Evolutionary conservation across 1,140 invertebrate genomes (phyloP).

Genomic region (Varroa destructor): DNA sequence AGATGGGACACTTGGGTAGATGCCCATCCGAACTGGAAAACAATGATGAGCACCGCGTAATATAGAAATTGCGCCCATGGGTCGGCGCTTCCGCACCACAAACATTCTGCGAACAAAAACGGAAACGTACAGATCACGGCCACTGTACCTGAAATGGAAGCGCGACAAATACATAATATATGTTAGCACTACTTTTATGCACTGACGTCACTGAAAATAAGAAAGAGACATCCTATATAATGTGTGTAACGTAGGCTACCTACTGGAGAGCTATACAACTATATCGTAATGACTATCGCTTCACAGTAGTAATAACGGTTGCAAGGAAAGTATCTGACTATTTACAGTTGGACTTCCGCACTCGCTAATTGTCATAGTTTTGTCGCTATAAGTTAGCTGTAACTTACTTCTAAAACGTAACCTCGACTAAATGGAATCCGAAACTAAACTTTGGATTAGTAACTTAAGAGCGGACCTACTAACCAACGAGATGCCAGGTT

Average conservation of each 20-base stretch:
- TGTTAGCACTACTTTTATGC: not conserved
- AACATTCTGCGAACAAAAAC: slow-evolving; percentile 72
- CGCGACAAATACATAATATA: slow-evolving; percentile 26
- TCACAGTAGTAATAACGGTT: not conserved
- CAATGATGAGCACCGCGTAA: slow-evolving; percentile 71
- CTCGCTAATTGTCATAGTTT: too few relatives aligned
- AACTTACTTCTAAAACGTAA: too few relatives aligned
- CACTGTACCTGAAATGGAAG: slow-evolving; percentile 49
- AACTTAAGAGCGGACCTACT: slow-evolving; percentile 33
- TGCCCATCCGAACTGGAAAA: slow-evolving; percentile 56
- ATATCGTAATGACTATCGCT: slow-evolving; percentile 4
- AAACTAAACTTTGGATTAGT: too few relatives aligned
- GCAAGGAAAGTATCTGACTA: too few relatives aligned
- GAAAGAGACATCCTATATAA: too few relatives aligned
- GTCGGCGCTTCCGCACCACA: slow-evolving; percentile 51
- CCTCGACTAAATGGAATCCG: too few relatives aligned
- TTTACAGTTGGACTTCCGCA: too few relatives aligned
- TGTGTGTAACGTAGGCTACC: not conserved
- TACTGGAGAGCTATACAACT: not conserved
- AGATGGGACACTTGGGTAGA: slow-evolving; percentile 85
- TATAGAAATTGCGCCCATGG: slow-evolving; percentile 67
- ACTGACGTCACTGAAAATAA: too few relatives aligned
- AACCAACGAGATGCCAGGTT: slow-evolving; percentile 80
- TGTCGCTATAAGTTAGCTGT: too few relatives aligned
- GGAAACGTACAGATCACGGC: slow-evolving; percentile 68